Conservation (phyloP, 92 coral and sea anemone species). For the Umimayanthus chanpuru region DNA sequence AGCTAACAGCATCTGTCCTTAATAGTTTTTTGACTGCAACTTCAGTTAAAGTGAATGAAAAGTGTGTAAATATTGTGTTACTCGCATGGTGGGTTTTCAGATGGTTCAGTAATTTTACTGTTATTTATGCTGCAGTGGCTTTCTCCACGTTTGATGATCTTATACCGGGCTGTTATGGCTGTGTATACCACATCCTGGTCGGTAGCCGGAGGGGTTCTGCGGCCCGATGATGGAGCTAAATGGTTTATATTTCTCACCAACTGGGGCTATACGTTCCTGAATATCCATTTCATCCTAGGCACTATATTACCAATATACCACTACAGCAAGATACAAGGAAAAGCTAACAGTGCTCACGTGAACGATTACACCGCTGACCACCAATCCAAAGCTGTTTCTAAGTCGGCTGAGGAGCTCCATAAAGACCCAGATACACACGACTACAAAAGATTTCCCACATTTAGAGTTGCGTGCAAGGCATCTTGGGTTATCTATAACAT, state of each 20-base stretch:
- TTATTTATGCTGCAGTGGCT: slow-evolving; percentile 59
- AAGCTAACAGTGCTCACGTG: slow-evolving; percentile 1
- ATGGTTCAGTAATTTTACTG: neutral
- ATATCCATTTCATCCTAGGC: slow-evolving; percentile 69
- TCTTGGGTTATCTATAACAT: slow-evolving; percentile 71
- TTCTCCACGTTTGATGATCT: slow-evolving; percentile 57
- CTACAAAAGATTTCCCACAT: slow-evolving; percentile 7
- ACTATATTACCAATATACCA: slow-evolving; percentile 60
- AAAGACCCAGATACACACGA: slow-evolving; percentile 41
- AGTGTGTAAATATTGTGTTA: neutral
- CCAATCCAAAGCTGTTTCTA: slow-evolving; percentile 8
- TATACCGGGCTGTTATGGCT: slow-evolving; percentile 61
- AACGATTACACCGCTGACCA: slow-evolving; percentile 39
- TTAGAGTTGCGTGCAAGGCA: slow-evolving; percentile 64
- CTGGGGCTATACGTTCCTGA: slow-evolving; percentile 75
- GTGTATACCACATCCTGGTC: slow-evolving; percentile 74
- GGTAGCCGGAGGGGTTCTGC: slow-evolving; percentile 58
- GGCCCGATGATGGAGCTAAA: slow-evolving; percentile 48
- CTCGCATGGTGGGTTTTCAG: neutral
- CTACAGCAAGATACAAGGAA: slow-evolving; percentile 23
- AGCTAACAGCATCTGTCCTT: too few relatives aligned
- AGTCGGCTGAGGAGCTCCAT: slow-evolving; percentile 8
- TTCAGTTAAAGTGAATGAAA: too few relatives aligned
- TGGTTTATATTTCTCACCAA: slow-evolving; percentile 85
- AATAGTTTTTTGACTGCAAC: too few relatives aligned